Base-by-base conservation (phyloP, 2,797 vertebrate species). In the Parotocinclus haroldoi region DNA sequence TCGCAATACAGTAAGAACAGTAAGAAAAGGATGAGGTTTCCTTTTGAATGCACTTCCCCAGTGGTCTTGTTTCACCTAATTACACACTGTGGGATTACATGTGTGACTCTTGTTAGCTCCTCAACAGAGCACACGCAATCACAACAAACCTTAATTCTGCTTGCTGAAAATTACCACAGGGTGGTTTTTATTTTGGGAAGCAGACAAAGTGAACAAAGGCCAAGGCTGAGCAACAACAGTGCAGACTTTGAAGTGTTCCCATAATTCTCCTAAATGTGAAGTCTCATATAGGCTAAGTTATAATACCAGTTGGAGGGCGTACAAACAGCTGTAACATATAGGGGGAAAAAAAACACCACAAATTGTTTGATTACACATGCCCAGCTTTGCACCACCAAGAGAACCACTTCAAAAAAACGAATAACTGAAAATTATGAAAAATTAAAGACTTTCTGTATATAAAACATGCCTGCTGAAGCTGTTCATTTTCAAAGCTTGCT, bases 11-110 rank as follows among this genome's bases (percentile, higher is more conserved):
- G 38, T 38, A 59, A 52, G 64, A 74, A 61, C 48, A 39, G 73
- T 48, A 74, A 68, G 66, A 69, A 82, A 79, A 80, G 75, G 56
- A 69, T 68, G 16, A 74, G 56, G 78, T 75, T 49, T 74, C 74
- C 75, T 83, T 27, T 75, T 74, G 68, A 81, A 63, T 72, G 69
- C 56, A 56, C 71, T 16, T 16, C 37, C 68, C 42, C 11, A 61
- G 44, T 77, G 80, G 83, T 88, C 69, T 86, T 71, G 83, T 89
- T 86, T 86, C 44, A 73, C 4, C 8, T 88, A 87, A 91, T 91
- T 89, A 91, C 73, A 90, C 36, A 57, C 50, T 56, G 42, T 36
- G 69, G 11, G 71, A 78, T 81, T 60, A 55, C 44, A 40, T n/a
- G 36, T 12, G 7, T 57, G n/a, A n/a, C 76, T 66, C 49, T 68